A percentile compares a stretch with the other conserved stretches of the same genome.
Evolutionary conservation across 1,140 invertebrate genomes (phyloP).

Genomic region (Diuraphis noxia): DNA sequence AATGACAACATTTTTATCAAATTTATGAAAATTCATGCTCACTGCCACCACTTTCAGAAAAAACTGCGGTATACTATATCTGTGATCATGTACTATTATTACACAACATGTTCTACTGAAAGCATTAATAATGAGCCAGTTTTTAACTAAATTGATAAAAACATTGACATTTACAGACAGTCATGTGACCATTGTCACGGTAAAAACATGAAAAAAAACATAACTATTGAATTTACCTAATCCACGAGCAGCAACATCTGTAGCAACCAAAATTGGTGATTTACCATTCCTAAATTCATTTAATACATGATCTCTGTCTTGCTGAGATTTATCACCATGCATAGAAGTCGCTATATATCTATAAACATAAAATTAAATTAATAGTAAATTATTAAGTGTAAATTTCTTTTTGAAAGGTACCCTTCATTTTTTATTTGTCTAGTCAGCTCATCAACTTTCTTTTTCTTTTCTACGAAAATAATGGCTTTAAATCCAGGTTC

Average conservation of each 20-base stretch:
- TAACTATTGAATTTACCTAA: constrained; percentile 64
- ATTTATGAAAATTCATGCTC: too few relatives aligned
- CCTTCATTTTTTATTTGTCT: constrained; percentile 70
- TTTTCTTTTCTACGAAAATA: constrained; percentile 97
- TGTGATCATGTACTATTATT: too few relatives aligned
- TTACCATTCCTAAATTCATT: constrained; percentile 92
- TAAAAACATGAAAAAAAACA: too few relatives aligned
- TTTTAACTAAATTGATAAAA: too few relatives aligned
- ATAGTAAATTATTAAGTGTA: neutral
- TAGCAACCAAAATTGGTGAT: constrained; percentile 94
- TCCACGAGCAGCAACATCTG: constrained; percentile 97
- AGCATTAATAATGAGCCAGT: too few relatives aligned
- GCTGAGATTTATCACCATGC: constrained; percentile 97
- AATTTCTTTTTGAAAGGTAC: neutral
- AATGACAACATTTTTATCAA: too few relatives aligned
- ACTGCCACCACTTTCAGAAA: too few relatives aligned
- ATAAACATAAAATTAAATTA: neutral
- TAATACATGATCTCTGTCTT: constrained; percentile 93
- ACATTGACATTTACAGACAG: too few relatives aligned
- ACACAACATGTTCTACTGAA: too few relatives aligned
- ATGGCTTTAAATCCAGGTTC: constrained; percentile 64
- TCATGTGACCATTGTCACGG: too few relatives aligned
- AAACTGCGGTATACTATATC: too few relatives aligned
- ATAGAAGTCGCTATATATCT: constrained; percentile 75
- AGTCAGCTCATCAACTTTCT: constrained; percentile 93